A percentile compares a stretch with the other conserved stretches of the same genome.
These are phyloP conservation scores for Naja naja DNA, from an alignment of 2,113 vertebrate genomes.

Conservation along the genomic window DNA sequence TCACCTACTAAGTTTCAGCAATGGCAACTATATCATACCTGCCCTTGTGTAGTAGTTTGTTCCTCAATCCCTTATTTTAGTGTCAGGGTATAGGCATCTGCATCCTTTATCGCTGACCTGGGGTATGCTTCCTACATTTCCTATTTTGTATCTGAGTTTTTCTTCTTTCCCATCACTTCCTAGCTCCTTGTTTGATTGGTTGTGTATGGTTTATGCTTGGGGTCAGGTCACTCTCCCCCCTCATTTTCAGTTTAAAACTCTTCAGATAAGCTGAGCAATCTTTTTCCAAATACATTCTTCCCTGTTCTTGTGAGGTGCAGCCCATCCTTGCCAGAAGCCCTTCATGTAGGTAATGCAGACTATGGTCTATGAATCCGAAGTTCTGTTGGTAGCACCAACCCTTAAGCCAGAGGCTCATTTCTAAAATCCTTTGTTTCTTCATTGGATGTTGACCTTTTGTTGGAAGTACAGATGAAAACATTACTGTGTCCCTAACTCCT, in stretches of 20 bases:
- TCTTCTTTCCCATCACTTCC: neutral
- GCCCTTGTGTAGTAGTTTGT: neutral
- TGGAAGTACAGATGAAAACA: neutral
- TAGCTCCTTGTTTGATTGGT: neutral
- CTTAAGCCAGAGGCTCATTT: neutral
- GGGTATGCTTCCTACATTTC: neutral
- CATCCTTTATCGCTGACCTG: neutral
- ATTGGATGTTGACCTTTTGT: neutral
- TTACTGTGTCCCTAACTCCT: neutral
- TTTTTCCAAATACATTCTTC: neutral
- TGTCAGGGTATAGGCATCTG: neutral
- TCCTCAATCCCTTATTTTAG: neutral
- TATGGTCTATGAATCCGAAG: neutral
- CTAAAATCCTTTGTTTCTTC: neutral
- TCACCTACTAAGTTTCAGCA: neutral
- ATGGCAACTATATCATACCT: neutral
- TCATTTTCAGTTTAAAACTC: neutral
- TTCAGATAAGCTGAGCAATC: neutral
- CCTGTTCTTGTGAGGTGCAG: neutral
- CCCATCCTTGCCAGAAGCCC: neutral
- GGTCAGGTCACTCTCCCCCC: neutral
- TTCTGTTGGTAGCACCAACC: neutral
- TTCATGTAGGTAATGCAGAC: neutral
- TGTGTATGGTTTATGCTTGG: neutral
- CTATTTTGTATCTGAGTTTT: neutral